A percentile compares a stretch with the other conserved stretches of the same genome.
phyloP scores from a whole-genome alignment of 2,797 vertebrate species.

The Adrianichthys oophorus region DNA sequence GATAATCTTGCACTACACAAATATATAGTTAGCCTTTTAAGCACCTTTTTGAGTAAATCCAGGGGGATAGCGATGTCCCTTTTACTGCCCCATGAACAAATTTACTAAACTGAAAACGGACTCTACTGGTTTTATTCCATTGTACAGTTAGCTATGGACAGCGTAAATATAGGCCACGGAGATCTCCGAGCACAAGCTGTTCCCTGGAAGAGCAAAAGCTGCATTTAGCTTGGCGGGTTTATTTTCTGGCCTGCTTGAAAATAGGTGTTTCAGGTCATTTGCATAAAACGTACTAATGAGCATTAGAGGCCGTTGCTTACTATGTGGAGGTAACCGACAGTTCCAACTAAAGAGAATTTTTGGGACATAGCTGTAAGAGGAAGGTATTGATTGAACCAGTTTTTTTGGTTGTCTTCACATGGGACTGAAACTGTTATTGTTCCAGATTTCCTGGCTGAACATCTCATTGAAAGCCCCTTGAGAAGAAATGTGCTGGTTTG shows the following conservation, averaged over 20 bases:
- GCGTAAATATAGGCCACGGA: constrained; percentile 56
- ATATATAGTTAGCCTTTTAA: too few species aligned
- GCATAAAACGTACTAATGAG: constrained; percentile 58
- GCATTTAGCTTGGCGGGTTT: constrained; percentile 58
- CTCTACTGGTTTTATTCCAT: constrained; percentile 25
- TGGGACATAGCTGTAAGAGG: constrained; percentile 59
- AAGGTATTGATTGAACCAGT: constrained; percentile 63
- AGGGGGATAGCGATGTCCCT: too few species aligned
- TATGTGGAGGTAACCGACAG: constrained; percentile 44
- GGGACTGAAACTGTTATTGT: constrained; percentile 60
- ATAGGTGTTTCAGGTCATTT: constrained; percentile 58
- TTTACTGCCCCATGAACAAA: background rate
- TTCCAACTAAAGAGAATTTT: constrained; percentile 60
- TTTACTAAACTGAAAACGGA: constrained; percentile 16
- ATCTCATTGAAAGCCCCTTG: constrained; percentile 46
- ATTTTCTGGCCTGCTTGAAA: constrained; percentile 59
- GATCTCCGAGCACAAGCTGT: constrained; percentile 52
- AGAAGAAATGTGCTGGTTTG: constrained; percentile 58
- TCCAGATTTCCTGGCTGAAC: constrained; percentile 56
- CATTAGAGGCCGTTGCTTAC: constrained; percentile 49
- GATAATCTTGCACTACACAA: too few species aligned
- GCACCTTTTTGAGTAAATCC: too few species aligned
- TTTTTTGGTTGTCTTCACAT: constrained; percentile 56
- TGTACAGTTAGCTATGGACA: constrained; percentile 43
- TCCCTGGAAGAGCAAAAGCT: constrained; percentile 51